Evolutionary conservation across 2,797 vertebrate genomes (phyloP), one percentile per base, ranked within the genome.

Genomic region (Salarias fasciatus): DNA sequence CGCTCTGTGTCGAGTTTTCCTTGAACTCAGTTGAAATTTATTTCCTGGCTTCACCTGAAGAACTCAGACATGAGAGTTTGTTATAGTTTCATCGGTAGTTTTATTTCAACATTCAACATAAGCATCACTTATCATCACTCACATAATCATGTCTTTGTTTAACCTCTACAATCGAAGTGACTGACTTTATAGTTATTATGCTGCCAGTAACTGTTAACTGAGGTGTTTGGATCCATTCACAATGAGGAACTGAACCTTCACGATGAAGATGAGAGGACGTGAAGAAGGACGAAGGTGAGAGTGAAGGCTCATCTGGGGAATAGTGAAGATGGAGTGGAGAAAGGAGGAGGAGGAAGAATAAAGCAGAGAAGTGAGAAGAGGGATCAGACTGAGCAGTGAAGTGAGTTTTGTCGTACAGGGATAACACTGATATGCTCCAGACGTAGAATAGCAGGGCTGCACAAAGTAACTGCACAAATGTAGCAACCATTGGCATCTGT

Each of bases 41-140:
- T 24, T 24, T 24, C 24, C 24, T n/a, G 18, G 18, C 18, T 24
- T 24, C 2, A 24, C 24, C 24, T 24, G 5, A 57, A 18, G 8
- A 37, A 38, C 54, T 13, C 40, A 75, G 52, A 57, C 76, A 66
- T 4, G 6, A 14, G 66, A 0, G 11, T 42, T 45, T 1, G 12
- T n/a, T 38, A 3, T 88, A 71, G 78, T 91, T 92, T 92, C 73
- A 88, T 83, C 88, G 82, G 79, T 85, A 84, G 85, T 91, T 93
- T 93, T 92, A 93, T 92, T 92, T 92, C 72, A 90, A 92, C 91
- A 93, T 91, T 93, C 91, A 89, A 81, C 86, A 87, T 82, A 91
- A 81, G 81, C 90, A 87, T 86, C 74, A 80, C 79, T 90, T 82
- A 86, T 85, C 62, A 74, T 83, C 84, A 88, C 70, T 86, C 86